Conservation (phyloP, 2,888 invertebrate species). For the Fragum sueziense region DNA sequence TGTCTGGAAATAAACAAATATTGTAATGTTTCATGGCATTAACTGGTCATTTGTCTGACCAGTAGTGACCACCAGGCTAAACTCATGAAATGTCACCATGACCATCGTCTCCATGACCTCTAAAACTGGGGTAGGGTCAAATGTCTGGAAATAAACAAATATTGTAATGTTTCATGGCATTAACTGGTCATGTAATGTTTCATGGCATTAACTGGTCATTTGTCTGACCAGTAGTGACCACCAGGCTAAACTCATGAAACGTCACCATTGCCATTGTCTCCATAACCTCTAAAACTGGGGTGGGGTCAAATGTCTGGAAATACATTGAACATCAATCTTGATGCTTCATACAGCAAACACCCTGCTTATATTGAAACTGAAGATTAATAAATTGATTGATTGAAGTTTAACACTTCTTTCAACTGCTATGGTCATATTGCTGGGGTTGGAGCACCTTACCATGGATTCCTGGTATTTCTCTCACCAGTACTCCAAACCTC, state of each 20-base stretch:
- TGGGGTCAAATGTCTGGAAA: slow-evolving; percentile 73
- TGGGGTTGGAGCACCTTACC: too few species aligned
- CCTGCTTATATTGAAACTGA: too few species aligned
- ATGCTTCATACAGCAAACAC: too few species aligned
- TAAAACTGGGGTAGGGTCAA: slow-evolving; percentile 72
- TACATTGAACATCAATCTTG: too few species aligned
- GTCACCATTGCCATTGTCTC: slow-evolving; percentile 79
- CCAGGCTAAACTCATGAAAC: slow-evolving; percentile 73
- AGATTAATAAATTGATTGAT: too few species aligned
- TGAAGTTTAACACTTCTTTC: too few species aligned
- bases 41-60: slow-evolving; percentile 72
- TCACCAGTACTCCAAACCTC: too few species aligned
- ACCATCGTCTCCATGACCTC: slow-evolving; percentile 80
- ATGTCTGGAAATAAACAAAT: slow-evolving; percentile 72
- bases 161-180: too few species aligned
- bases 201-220: slow-evolving; percentile 76
- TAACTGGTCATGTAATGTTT: too few species aligned
- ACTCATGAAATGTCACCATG: slow-evolving; percentile 78
- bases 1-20: slow-evolving; percentile 70
- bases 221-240: slow-evolving; percentile 63
- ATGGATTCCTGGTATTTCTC: too few species aligned
- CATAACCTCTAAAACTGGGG: slow-evolving; percentile 77
- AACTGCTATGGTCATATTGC: too few species aligned
- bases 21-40: too few species aligned
- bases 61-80: slow-evolving; percentile 63